These are phyloP conservation scores for Leptopilina boulardi DNA, from an alignment of 1,140 invertebrate genomes.

Conservation along the genomic window DNA sequence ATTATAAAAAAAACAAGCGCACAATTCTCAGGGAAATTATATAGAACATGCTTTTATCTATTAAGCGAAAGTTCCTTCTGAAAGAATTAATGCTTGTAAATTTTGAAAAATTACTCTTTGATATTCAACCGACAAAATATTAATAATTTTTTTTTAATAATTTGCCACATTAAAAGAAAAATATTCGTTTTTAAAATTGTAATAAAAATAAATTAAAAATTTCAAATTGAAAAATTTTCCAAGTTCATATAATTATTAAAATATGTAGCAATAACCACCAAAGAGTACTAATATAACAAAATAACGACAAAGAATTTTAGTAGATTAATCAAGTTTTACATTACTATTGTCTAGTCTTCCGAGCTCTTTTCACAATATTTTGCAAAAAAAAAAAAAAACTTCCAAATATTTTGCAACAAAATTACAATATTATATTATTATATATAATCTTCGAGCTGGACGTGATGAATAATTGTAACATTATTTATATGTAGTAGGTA, in stretches of 20 bases:
- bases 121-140: background rate
- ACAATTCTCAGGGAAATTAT: constrained; percentile 25
- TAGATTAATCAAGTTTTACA: background rate
- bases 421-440: background rate
- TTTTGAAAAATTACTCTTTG: background rate
- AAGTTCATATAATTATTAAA: background rate
- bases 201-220: background rate
- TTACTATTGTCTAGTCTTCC: constrained; percentile 22
- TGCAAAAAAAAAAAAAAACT: background rate
- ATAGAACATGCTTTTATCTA: background rate
- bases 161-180: background rate
- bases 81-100: constrained; percentile 45
- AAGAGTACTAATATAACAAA: background rate
- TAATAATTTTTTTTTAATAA: background rate
- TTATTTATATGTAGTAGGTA: background rate
- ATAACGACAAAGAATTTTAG: background rate
- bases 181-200: background rate
- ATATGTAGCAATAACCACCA: background rate
- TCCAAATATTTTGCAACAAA: background rate
- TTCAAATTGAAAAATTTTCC: background rate
- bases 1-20: background rate
- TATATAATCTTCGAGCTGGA: background rate
- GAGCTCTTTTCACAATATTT: background rate
- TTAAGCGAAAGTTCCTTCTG: background rate
- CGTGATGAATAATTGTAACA: background rate